Evolutionary conservation across 2,888 invertebrate species (phyloP), one percentile per base, ranked within the genome.

Genomic region (Philopedon plagiatum): DNA sequence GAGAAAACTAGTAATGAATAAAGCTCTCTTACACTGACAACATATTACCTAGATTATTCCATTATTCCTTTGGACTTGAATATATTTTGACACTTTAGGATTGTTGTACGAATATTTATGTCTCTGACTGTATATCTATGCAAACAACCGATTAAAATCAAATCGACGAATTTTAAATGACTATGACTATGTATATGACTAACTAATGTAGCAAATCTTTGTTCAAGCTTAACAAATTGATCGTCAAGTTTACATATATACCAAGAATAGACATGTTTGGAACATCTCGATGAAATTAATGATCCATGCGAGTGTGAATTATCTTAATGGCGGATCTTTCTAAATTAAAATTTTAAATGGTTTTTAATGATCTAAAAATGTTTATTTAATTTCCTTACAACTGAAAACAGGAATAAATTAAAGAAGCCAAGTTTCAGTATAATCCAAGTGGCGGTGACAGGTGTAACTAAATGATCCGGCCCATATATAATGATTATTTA

Each of bases 261-360:
- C 26, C 26, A 26, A 26, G 23, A 26, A 49, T 49, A 11, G 49
- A 49, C 49, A 49, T 49, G 49, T 49, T 23, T 23, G 26, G 5
- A 26, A 44, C 26, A 49, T 49, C 26, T 7, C 13, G 26, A 49
- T 13, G 13, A 58, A 58, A 26, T 58, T 58, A 58, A 58, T 58
- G 58, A 23, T 37, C 41, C 39, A 58, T 39, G 23, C 15, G 37
- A 58, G 34, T 58, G 58, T 58, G 39, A 58, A 58, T 58, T 58
- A 58, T 58, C 58, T 58, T 37, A 58, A 39, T 49, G 19, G 21
- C 58, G 7, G 23, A 58, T 58, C 58, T 58, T 39, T 21, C 23
- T 37, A 41, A 58, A 58, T 58, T 58, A 58, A 58, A 58, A 58
- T 58, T 58, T 18, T 58, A 58, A 58, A 58, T 58, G 58, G 23